Conservation (phyloP, 1,140 invertebrate genomes). For the Leptopilina boulardi region DNA sequence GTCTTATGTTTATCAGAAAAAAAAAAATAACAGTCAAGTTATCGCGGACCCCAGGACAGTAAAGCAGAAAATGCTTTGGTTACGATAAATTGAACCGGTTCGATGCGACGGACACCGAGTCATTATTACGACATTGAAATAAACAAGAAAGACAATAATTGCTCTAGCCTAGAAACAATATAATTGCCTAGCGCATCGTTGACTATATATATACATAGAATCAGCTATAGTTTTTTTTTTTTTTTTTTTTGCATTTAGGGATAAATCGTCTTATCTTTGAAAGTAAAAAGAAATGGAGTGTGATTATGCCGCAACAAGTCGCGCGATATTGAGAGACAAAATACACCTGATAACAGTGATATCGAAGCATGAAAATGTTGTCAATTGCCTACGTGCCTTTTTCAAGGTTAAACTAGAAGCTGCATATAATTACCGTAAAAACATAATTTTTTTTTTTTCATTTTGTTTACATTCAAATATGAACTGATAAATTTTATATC, state of each 20-base stretch:
- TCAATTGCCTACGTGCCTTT: background rate
- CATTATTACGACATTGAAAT: conserved; percentile 19
- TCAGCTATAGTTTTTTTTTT: too few relatives aligned
- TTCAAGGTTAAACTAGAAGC: conserved; percentile 27
- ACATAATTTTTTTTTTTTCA: background rate
- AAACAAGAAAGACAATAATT: conserved; percentile 17
- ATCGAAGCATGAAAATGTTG: background rate
- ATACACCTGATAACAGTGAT: background rate
- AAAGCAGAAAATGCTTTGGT: conserved; percentile 29
- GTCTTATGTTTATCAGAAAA: background rate
- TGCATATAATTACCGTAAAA: conserved; percentile 8
- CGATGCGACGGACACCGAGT: conserved; percentile 3
- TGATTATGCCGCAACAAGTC: conserved; percentile 10
- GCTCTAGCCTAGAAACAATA: background rate
- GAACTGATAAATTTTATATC: background rate
- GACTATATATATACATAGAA: background rate
- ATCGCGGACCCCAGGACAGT: background rate
- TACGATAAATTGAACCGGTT: conserved; percentile 28
- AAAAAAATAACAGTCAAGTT: background rate
- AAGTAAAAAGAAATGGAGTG: conserved; percentile 1
- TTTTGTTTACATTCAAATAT: background rate
- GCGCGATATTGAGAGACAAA: background rate
- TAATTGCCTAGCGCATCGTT: background rate
- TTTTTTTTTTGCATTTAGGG: conserved; percentile 18
- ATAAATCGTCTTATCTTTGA: conserved; percentile 25